Conservation (phyloP, 37 sponge, comb jelly and placozoan genomes). For the Chondrosia reniformis region DNA sequence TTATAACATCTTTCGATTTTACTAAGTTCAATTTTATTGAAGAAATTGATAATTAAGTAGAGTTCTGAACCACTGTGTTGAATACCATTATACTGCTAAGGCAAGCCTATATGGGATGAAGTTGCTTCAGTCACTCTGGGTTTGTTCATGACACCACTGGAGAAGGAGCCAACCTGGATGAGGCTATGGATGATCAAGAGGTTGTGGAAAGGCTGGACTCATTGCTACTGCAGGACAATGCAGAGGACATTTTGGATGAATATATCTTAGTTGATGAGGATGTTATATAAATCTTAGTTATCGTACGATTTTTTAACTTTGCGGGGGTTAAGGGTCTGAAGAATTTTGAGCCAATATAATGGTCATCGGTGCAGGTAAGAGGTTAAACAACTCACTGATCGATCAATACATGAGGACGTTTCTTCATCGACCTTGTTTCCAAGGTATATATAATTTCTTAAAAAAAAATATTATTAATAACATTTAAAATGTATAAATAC, state of each 20-base stretch:
- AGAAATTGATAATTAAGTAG: slow-evolving; percentile 7
- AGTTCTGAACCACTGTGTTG: slow-evolving; percentile 18
- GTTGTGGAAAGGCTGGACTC: slow-evolving; percentile 23
- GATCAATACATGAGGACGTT: too few species aligned
- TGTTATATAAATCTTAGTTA: too few species aligned
- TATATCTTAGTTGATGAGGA: slow-evolving; percentile 15
- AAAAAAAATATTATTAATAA: too few species aligned
- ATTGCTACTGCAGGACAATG: slow-evolving; percentile 20
- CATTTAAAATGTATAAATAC: too few species aligned
- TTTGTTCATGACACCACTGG: slow-evolving; percentile 14
- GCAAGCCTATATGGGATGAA: slow-evolving; percentile 23
- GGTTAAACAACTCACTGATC: too few species aligned
- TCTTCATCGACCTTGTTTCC: too few species aligned
- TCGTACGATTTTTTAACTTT: too few species aligned
- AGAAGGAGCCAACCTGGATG: slow-evolving; percentile 5
- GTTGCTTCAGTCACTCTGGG: slow-evolving; percentile 16
- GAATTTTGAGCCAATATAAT: too few species aligned
- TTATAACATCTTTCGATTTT: too few species aligned
- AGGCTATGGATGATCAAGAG: slow-evolving; percentile 22
- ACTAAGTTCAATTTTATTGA: background rate
- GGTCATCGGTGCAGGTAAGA: too few species aligned
- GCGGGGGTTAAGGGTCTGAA: too few species aligned
- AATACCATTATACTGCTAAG: slow-evolving; percentile 14
- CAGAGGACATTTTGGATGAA: slow-evolving; percentile 23
- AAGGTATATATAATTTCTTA: too few species aligned